A percentile compares a stretch with the other conserved stretches of the same genome.
Evolutionary conservation across 2,113 vertebrate genomes (phyloP).

Genomic region (Phalacrocorax carbo): DNA sequence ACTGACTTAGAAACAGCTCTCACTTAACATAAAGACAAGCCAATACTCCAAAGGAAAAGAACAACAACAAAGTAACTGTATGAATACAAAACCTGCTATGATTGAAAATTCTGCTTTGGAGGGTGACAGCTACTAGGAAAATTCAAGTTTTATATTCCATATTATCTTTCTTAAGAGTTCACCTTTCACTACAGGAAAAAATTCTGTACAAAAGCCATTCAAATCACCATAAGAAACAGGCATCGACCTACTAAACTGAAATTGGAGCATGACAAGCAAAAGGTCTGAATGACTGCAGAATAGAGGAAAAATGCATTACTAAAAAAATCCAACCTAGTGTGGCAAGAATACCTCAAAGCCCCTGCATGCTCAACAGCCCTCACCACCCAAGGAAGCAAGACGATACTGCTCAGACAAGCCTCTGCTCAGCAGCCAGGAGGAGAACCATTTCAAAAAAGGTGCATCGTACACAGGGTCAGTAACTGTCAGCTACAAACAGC

Average conservation of each 20-base stretch:
- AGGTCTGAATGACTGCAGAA: background rate
- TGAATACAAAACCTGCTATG: background rate
- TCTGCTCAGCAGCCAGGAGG: background rate
- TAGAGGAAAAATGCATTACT: background rate
- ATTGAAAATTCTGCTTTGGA: background rate
- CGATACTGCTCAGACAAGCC: background rate
- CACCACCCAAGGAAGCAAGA: background rate
- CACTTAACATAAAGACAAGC: background rate
- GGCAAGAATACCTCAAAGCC: background rate
- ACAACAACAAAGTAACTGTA: background rate
- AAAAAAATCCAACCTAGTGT: rapidly evolving
- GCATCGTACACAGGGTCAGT: rapidly evolving
- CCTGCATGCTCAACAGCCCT: background rate
- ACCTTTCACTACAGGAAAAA: background rate
- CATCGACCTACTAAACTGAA: background rate
- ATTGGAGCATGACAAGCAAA: background rate
- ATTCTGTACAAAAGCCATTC: background rate
- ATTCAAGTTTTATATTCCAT: background rate
- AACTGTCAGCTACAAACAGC: background rate
- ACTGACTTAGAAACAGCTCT: background rate
- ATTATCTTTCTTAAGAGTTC: background rate
- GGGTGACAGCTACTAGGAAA: background rate
- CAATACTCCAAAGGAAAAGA: background rate
- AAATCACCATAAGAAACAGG: background rate
- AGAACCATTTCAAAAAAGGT: background rate